Evolutionary conservation across 2,797 vertebrate genomes (phyloP), one percentile per base, ranked within the genome.

Genomic region (Thalassophryne amazonica): DNA sequence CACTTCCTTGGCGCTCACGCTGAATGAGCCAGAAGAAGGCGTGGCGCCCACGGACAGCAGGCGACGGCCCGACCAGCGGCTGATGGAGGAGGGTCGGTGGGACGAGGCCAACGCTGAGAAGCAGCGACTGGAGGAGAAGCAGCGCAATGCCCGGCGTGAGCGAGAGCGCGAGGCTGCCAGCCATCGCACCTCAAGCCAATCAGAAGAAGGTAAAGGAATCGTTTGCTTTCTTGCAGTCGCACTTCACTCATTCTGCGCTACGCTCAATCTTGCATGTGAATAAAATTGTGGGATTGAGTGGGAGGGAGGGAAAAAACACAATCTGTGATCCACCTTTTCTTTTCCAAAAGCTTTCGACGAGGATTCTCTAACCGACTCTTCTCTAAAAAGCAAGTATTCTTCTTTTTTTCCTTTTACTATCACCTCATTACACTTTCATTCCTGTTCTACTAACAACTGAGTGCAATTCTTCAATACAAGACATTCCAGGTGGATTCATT

Each of bases 31-130:
- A 0, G 96, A 98, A 66, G 87, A 82, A 0, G 88, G 91, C 1
- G 83, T 94, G 0, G 94, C 95, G 0, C 94, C 95, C 24, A 96
- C 94, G 0, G 96, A 98, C 80, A 98, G 96, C 87, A 88, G 96
- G 4, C 76, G 88, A 10, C 89, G 95, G 4, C 96, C 96, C 0
- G 96, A 98, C 84, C 96, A 98, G 81, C 90, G 94, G 5, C 83
- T 98, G 4, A 98, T 98, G 96, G 96, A 98, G 64, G 93, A 93
- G 0, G 96, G 96, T 0, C 89, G 92, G 64, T 98, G 96, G 96
- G 96, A 98, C 0, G 96, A 98, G 46, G 96, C 95, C 63, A 98
- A 98, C 1, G 73, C 88, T 0, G 96, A 98, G 76, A 98, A 98
- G 59, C 96, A 97, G 76, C 87, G 95, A 5, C 86, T 98, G 43